Evolutionary conservation across 2,797 vertebrate species (phyloP), one percentile per base, ranked within the genome.

Genomic region (Poecilia picta): DNA sequence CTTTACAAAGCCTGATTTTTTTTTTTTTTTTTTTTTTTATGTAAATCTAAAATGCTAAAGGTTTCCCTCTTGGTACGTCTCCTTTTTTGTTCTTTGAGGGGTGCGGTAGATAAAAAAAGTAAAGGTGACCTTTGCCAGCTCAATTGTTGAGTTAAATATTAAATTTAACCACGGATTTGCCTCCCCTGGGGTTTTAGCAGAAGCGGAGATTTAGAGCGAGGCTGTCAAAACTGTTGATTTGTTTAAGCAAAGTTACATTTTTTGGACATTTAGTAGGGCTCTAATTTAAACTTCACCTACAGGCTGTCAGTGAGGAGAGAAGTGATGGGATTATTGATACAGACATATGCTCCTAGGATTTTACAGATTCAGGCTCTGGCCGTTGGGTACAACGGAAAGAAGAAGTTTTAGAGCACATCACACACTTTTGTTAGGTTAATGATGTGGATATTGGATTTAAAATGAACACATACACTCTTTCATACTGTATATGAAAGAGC

Each of bases 11-110:
- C 39, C 5, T 18, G 8, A 73, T 23, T n/a, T 73, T n/a, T n/a
- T n/a, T n/a, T n/a, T n/a, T n/a, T n/a, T n/a, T n/a, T n/a, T n/a
- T 53, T 1, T 23, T 10, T 53, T 1, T 23, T 10, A 41, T 74
- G 73, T 76, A 66, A 76, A 76, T 64, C 18, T 33, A 76, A 33
- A 47, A 45, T 33, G 43, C 43, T 43, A 7, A 62, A n/a, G 1
- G 23, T 8, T 76, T 49, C 49, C 23, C 33, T 68, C 23, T 18
- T 36, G 45, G 31, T 47, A 28, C n/a, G 28, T 18, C 53, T 10
- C 8, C 25, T 45, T 62, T 62, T 28, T 64, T 11, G 31, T 68
- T 18, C 0, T 28, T 70, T 77, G 39, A 51, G 51, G 51, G 41
- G 23, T 77, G 64, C 47, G 20, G 49, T 12, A 70, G 23, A 53